These are phyloP conservation scores for Metaphire vulgaris DNA, from an alignment of 1,140 invertebrate species.

Conservation along the genomic window DNA sequence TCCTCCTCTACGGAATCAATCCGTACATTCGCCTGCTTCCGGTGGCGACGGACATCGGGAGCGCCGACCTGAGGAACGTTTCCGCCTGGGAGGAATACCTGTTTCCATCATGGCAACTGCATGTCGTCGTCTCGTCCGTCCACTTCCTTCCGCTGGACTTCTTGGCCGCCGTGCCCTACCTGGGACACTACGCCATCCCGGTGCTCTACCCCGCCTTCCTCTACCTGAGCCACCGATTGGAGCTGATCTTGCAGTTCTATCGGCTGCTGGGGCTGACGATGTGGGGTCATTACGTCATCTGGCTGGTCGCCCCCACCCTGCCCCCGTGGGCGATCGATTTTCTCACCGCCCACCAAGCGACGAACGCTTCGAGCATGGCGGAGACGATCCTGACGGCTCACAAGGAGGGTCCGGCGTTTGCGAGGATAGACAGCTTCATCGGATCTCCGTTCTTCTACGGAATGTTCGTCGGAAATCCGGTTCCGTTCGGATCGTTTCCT, in stretches of 20 bases:
- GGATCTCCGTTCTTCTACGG: slow-evolving; percentile 26
- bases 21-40: slow-evolving; percentile 23
- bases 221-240: background rate
- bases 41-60: slow-evolving; percentile 9
- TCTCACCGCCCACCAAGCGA: background rate
- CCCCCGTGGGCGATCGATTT: slow-evolving; percentile 25
- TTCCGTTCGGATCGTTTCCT: slow-evolving; percentile 31
- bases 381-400: slow-evolving; percentile 1
- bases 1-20: slow-evolving; percentile 27
- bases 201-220: slow-evolving; percentile 26
- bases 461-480: slow-evolving; percentile 28
- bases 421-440: slow-evolving; percentile 17
- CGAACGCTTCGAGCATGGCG: background rate
- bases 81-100: slow-evolving; percentile 19
- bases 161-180: slow-evolving; percentile 24
- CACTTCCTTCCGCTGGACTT: slow-evolving; percentile 18
- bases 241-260: slow-evolving; percentile 21
- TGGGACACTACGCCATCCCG: slow-evolving; percentile 27
- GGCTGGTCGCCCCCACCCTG: slow-evolving; percentile 27
- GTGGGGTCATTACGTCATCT: slow-evolving; percentile 28
- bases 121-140: slow-evolving; percentile 21
- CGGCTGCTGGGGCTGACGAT: slow-evolving; percentile 24
- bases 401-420: slow-evolving; percentile 28
- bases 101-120: slow-evolving; percentile 1
- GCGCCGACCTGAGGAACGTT: slow-evolving; percentile 25